These are phyloP conservation scores for Reinhardtius hippoglossoides DNA, from an alignment of 2,113 vertebrate species.

Conservation along the genomic window DNA sequence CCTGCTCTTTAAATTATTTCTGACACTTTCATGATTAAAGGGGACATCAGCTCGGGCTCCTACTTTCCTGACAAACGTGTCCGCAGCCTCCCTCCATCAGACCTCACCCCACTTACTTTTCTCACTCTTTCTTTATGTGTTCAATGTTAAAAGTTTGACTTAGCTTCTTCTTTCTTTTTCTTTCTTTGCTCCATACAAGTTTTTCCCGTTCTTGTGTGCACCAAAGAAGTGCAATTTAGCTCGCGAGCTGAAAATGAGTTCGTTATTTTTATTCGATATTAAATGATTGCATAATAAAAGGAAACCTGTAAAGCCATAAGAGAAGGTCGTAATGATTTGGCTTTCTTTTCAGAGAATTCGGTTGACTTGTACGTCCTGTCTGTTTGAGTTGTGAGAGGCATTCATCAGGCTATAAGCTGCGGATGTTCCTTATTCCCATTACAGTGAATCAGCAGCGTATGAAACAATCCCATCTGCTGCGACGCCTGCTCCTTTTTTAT, in stretches of 20 bases:
- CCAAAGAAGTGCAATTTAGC: too few relatives aligned
- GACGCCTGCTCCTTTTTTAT: constrained; percentile 43
- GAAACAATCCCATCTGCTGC: constrained; percentile 64
- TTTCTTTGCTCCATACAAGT: neutral
- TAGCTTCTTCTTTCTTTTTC: neutral
- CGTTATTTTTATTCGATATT: neutral
- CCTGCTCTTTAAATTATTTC: constrained; percentile 48
- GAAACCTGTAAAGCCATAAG: neutral
- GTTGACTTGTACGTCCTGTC: constrained; percentile 39
- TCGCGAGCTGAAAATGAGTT: neutral
- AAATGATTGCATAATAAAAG: neutral
- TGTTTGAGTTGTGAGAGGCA: constrained; percentile 49
- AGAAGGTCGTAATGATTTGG: constrained; percentile 2
- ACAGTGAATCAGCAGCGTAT: constrained; percentile 57
- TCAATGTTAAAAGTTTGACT: neutral
- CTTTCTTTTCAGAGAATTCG: constrained; percentile 24
- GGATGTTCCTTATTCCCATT: constrained; percentile 47
- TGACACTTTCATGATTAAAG: constrained; percentile 60
- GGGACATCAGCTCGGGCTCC: constrained; percentile 18
- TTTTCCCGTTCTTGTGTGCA: neutral
- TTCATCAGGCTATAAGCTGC: constrained; percentile 60
- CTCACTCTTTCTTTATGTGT: neutral
- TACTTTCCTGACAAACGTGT: constrained; percentile 29
- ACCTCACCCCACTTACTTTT: neutral
- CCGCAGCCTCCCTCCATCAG: neutral